A percentile compares a stretch with the other conserved stretches of the same genome.
phyloP scores from a whole-genome alignment of 2,797 vertebrate genomes.

The Hydrophis major region DNA sequence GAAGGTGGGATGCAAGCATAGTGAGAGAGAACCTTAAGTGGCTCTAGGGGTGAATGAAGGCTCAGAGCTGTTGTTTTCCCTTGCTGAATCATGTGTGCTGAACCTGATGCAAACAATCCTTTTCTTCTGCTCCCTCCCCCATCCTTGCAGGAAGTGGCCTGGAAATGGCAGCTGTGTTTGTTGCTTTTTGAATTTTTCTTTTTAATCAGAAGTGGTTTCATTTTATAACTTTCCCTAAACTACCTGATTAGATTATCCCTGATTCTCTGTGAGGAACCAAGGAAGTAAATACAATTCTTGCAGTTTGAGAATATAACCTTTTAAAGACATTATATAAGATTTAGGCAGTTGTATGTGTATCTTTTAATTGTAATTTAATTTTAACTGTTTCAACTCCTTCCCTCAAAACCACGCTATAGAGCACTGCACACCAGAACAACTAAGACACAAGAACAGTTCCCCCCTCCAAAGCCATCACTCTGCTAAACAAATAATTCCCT shows the following conservation, averaged over 20 bases:
- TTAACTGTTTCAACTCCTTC: too few species aligned
- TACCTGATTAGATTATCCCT: conserved; percentile 1
- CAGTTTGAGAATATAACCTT: neutral
- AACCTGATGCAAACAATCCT: conserved; percentile 44
- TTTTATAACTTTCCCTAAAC: conserved; percentile 55
- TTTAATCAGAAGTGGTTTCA: conserved; percentile 66
- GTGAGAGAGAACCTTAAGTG: neutral
- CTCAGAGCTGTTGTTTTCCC: neutral
- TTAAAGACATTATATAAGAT: neutral
- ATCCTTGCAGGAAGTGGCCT: conserved; percentile 69
- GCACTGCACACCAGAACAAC: too few species aligned
- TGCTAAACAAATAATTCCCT: too few species aligned
- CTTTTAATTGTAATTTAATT: neutral
- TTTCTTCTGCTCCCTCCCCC: conserved; percentile 55
- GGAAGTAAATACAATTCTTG: neutral
- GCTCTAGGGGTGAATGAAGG: neutral
- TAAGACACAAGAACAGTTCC: too few species aligned
- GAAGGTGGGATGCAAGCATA: neutral
- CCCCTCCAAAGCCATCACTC: too few species aligned
- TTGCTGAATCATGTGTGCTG: neutral
- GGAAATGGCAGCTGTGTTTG: conserved; percentile 73
- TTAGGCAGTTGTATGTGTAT: neutral
- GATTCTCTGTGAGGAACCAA: neutral
- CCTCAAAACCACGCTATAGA: too few species aligned
- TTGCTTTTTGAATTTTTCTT: conserved; percentile 73